These are phyloP conservation scores for Hormaphis cornu DNA, from an alignment of 1,140 invertebrate species.

Conservation along the genomic window DNA sequence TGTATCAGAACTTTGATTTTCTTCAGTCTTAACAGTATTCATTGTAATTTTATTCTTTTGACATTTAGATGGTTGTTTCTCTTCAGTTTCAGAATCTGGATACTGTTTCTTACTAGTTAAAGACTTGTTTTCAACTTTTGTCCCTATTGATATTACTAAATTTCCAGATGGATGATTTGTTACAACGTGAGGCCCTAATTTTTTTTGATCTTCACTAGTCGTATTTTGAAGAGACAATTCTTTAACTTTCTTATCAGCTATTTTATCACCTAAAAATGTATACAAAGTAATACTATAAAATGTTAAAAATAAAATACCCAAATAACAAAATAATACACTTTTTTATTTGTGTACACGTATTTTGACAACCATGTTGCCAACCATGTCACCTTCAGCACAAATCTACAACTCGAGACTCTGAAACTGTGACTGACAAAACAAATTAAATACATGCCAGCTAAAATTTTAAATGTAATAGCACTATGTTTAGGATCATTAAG, in stretches of 20 bases:
- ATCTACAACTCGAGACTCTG: too few species aligned
- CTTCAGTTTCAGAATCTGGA: not conserved
- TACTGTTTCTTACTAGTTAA: not conserved
- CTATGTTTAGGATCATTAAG: too few species aligned
- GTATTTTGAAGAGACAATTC: not conserved
- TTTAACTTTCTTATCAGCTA: not conserved
- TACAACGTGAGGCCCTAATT: constrained; percentile 4
- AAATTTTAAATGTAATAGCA: too few species aligned
- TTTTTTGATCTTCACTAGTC: not conserved
- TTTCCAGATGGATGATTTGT: constrained; percentile 1
- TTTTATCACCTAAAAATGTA: constrained; percentile 9
- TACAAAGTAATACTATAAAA: not conserved
- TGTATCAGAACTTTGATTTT: not conserved
- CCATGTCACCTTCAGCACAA: too few species aligned
- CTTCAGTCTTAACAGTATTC: not conserved
- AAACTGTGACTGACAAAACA: too few species aligned
- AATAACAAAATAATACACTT: too few species aligned
- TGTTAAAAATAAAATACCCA: not conserved
- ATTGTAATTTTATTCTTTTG: constrained; percentile 17
- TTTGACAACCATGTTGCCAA: too few species aligned
- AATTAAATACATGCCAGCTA: too few species aligned
- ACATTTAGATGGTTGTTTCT: constrained; percentile 1
- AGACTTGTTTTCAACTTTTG: not conserved
- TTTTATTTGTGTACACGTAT: too few species aligned
- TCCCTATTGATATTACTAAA: constrained; percentile 17